Conservation (phyloP, 2,888 invertebrate species). For the Athalia cordata region DNA sequence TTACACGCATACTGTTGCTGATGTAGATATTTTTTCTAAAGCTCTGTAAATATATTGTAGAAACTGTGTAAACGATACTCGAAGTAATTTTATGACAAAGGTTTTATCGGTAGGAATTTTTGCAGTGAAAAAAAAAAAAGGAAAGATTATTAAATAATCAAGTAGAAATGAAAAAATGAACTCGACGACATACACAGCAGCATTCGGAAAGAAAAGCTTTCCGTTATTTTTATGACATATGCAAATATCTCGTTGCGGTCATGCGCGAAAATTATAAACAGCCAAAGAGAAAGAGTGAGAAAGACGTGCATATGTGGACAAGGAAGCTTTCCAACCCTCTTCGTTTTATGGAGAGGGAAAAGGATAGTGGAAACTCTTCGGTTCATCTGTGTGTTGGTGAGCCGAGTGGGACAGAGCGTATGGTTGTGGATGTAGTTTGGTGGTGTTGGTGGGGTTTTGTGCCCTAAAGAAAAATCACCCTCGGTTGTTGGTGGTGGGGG, state of each 20-base stretch:
- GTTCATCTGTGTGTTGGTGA: conserved; percentile 55
- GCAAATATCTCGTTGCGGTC: conserved; percentile 51
- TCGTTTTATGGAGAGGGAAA: conserved; percentile 48
- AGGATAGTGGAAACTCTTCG: conserved; percentile 55
- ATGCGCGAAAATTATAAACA: conserved; percentile 65
- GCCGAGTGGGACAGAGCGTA: conserved; percentile 35
- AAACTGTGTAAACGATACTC: no score
- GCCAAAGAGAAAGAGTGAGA: conserved; percentile 51
- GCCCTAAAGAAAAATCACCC: conserved; percentile 69
- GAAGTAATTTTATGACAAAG: no score
- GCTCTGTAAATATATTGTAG: no score
- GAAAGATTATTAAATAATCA: no score
- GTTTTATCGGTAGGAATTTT: no score
- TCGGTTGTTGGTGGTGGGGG: conserved; percentile 48
- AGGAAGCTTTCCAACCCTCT: conserved; percentile 47
- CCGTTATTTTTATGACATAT: background rate
- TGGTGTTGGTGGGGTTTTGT: conserved; percentile 60
- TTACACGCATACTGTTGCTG: no score
- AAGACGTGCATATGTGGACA: conserved; percentile 30
- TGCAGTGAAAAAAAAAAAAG: no score
- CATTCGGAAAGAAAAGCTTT: no score
- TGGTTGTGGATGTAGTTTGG: background rate
- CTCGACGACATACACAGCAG: no score
- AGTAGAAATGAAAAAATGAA: no score
- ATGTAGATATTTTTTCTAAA: no score